A percentile compares a stretch with the other conserved stretches of the same genome.
Conservation (phyloP, 2,888 invertebrate genomes). For the Liposcelis brunnea region DNA sequence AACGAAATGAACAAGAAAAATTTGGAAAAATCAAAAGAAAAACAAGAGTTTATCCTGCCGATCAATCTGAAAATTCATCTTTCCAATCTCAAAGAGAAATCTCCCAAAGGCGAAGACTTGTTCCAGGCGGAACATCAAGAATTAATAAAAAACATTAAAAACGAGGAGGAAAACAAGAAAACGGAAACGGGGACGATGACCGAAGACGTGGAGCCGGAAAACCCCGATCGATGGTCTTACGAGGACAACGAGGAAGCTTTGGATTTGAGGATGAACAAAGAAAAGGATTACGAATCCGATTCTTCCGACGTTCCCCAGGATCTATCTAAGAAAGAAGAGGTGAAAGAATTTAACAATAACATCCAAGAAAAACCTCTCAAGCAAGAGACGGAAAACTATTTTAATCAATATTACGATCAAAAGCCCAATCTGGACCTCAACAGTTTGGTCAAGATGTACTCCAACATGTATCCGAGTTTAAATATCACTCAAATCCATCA, state of each 20-base stretch:
- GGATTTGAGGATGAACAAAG: constrained; percentile 15
- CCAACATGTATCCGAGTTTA: constrained; percentile 1
- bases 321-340: constrained; percentile 24
- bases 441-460: constrained; percentile 5
- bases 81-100: constrained; percentile 65
- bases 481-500: constrained; percentile 6
- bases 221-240: constrained; percentile 2
- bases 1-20: constrained; percentile 28
- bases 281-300: constrained; percentile 19
- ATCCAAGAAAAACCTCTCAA: not conserved
- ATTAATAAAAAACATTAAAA: not conserved
- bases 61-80: constrained; percentile 64
- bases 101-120: constrained; percentile 10
- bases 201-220: constrained; percentile 7
- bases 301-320: constrained; percentile 28
- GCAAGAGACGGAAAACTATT: not conserved
- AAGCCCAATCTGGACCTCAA: not conserved
- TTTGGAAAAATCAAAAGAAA: constrained; percentile 20
- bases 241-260: constrained; percentile 11
- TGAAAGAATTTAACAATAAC: constrained; percentile 25
- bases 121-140: constrained; percentile 6
- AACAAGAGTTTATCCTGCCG: constrained; percentile 26
- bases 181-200: constrained; percentile 7
- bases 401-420: not conserved
- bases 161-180: constrained; percentile 9